These are phyloP conservation scores for Prosapia bicincta DNA, from an alignment of 2,888 invertebrate species.

Conservation along the genomic window DNA sequence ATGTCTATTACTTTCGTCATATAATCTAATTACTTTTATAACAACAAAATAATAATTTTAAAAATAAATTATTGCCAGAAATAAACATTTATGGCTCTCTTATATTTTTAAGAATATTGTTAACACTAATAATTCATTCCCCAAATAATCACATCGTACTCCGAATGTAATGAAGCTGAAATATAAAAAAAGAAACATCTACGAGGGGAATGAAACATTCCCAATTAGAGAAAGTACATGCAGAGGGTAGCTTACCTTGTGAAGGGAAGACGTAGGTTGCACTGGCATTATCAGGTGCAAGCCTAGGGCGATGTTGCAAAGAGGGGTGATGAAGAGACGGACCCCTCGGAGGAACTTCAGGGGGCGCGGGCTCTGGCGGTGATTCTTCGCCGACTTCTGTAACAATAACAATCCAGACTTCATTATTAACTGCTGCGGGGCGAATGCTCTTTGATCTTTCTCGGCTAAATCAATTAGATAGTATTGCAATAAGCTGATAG, in stretches of 20 bases:
- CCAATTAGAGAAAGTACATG: constrained; percentile 12
- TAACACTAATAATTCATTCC: no score
- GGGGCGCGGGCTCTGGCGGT: constrained; percentile 81
- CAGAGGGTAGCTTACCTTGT: constrained; percentile 35
- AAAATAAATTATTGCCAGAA: no score
- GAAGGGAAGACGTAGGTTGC: constrained; percentile 36
- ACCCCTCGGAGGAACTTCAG: constrained; percentile 81
- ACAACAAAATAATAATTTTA: no score
- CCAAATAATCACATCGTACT: no score
- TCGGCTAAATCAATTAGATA: not conserved
- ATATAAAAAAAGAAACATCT: no score
- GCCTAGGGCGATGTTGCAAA: constrained; percentile 25
- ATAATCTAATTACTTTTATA: no score
- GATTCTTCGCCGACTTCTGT: constrained; percentile 64
- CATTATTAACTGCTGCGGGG: not conserved
- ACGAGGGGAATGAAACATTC: not conserved
- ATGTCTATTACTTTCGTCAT: no score
- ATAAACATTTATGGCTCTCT: no score
- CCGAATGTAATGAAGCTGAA: no score
- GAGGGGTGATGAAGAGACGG: constrained; percentile 63
- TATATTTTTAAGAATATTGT: no score
- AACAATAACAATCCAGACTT: constrained; percentile 26
- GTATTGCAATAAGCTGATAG: not conserved
- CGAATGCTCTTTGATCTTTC: not conserved
- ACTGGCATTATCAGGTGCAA: constrained; percentile 18